Base-by-base conservation (phyloP, 2,797 vertebrate genomes). In the Lagorchestes hirsutus region DNA sequence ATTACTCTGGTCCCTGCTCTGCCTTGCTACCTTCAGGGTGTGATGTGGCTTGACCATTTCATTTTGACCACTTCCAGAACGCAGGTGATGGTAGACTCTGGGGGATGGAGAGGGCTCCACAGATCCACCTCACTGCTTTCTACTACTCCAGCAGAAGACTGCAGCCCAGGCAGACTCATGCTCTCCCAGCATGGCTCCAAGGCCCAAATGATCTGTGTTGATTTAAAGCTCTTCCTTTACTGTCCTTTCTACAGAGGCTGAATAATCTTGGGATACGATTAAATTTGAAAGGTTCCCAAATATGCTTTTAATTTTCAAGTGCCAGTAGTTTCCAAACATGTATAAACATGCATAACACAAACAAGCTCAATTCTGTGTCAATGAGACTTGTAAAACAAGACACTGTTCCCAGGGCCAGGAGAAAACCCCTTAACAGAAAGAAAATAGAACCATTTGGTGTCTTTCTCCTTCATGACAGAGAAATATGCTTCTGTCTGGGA, bases 381-480 rank as follows among this genome's bases (percentile, higher is more conserved):
- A 91, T 91, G 91, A 96, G 54, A 18, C 5, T 93, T 93, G 16
- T 55, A 55, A 82, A 94, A 67, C 94, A 95, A 94, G 28, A 50
- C 92, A 95, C 90, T 97, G 92, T 93, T 98, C 87, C 95, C 96
- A 52, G 98, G 94, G 93, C 96, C 96, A 95, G 96, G n/a, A 96
- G 9, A 55, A 93, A 97, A 9, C 74, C 54, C 82, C 93, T 97
- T 95, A 97, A 62, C 82, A 92, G 27, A 55, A 97, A 96, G 31
- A 67, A 91, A 55, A 96, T 52, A 92, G 18, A 97, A 40, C 56
- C 90, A 55, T 96, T 96, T 97, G 96, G 95, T 95, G 52, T 87
- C n/a, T 1, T 90, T 0, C 11, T 91, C 96, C 93, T 24, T 54
- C 40, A 31, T 58, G 82, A 18, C 10, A 57, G 95, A 93, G 28